Evolutionary conservation across 2,888 invertebrate genomes (phyloP), one percentile per base, ranked within the genome.

Genomic region (Lepidocyrtinus sp.): DNA sequence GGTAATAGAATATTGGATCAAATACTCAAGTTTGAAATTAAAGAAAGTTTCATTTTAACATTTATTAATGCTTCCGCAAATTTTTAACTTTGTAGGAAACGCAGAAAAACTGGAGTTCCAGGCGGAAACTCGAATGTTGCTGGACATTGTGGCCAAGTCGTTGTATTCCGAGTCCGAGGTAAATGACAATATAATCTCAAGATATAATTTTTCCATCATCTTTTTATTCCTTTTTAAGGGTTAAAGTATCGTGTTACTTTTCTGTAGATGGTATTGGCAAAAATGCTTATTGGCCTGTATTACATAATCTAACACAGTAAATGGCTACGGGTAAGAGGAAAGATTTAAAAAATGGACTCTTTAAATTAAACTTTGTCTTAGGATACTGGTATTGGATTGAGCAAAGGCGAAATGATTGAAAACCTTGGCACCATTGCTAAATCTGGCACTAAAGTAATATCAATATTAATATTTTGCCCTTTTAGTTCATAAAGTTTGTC

Each of bases 121-220:
- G 89, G 98, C 99, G 0, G 99, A 99, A 90, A 99, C 98, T 0
- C 91, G 94, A 82, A 97, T 97, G 94, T 89, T 99, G 55, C 90
- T 99, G 67, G 97, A 99, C 88, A 99, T 99, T 89, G 99, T 99
- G 0, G 99, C 99, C 0, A 94, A 96, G 88, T 98, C 98, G 0
- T 90, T 99, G 46, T 99, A 99, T 89, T 98, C 98, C 0, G 98
- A 99, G 87, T 98, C 97, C 89, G 98, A 99, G 91, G 95, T 94
- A 88, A 88, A 88, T 87, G n/a, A n/a, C n/a, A n/a, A n/a, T n/a
- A n/a, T n/a, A n/a, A n/a, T n/a, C n/a, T n/a, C n/a, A n/a, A n/a
- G n/a, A n/a, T n/a, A n/a, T n/a, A n/a, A n/a, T n/a, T n/a, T 64
- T 64, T 27, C 63, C 69, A 82, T 5, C 25, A 21, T 2, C 2